phyloP scores from a whole-genome alignment of 2,888 invertebrate genomes.

The Venusia cambrica region DNA sequence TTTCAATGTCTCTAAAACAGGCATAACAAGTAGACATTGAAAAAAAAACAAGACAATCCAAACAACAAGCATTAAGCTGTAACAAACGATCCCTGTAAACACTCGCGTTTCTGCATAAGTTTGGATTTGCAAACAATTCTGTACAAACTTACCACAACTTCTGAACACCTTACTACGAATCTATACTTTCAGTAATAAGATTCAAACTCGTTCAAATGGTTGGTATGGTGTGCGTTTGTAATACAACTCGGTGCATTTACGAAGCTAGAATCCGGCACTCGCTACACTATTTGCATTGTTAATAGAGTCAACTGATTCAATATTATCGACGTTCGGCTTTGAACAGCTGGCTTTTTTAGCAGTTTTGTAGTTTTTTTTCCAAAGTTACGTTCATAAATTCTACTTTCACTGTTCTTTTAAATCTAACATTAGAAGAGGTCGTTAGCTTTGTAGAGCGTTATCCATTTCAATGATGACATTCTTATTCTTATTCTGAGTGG shows the following conservation, averaged over 20 bases:
- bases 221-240: conserved; percentile 24
- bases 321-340: conserved; percentile 52
- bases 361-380: no score
- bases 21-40: conserved; percentile 7
- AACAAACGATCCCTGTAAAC: conserved; percentile 68
- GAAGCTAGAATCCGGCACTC: conserved; percentile 55
- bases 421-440: no score
- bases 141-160: conserved; percentile 46
- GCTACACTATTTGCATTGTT: conserved; percentile 69
- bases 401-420: no score
- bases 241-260: conserved; percentile 56
- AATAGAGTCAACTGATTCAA: conserved; percentile 70
- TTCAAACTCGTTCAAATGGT: conserved; percentile 18
- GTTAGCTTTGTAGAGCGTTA: no score
- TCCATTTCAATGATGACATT: no score
- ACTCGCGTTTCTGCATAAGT: conserved; percentile 65
- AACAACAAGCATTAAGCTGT: conserved; percentile 65
- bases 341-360: conserved; percentile 28
- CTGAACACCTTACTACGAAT: conserved; percentile 19
- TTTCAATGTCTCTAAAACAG: conserved; percentile 1
- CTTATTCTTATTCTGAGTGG: no score
- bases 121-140: conserved; percentile 66
- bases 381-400: no score
- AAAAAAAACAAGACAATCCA: conserved; percentile 47
- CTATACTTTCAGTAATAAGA: conserved; percentile 18